Base-by-base conservation (phyloP, 2,113 vertebrate species). In the Anolis sagrei region DNA sequence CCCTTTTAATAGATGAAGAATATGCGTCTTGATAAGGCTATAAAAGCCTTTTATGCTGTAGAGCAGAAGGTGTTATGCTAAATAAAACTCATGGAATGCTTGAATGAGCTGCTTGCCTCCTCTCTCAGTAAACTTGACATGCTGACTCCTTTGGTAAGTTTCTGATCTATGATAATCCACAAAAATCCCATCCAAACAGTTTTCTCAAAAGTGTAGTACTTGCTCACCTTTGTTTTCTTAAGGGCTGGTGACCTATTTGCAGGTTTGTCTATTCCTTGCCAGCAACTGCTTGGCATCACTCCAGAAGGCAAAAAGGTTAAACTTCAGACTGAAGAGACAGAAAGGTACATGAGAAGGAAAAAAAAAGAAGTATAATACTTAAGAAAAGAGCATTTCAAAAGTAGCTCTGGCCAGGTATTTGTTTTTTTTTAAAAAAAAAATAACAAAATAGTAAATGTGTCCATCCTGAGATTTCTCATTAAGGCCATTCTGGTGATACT, bases 111-210 rank as follows among this genome's bases (percentile, higher is more conserved):
- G 88, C 81, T 83, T 90, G 82, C 86, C 85, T 90, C 91, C 77
- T 91, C 84, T 94, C 90, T 88, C 89, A 93, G 89, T 90, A 92
- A 90, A 93, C 92, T 89, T 95, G 93, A 94, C 93, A 93, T 88
- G 91, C 93, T 95, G 93, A 93, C 92, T 92, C 68, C 82, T 88
- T 79, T 88, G 89, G 91, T 92, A 92, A 92, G 88, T 89, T 93
- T 93, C 87, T 95, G 91, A 92, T 94, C 93, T 93, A 81, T 93
- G 90, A 87, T 94, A 93, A 94, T 93, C 93, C 93, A 91, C 36
- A 1, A 92, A 94, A 91, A 94, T 94, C 89, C 92, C 91, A 88
- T 85, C 90, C 89, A 94, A 93, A 92, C 90, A 89, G 84, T 92
- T 93, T 86, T 86, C 86, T 88, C 89, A 93, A 83, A 92, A 89